Evolutionary conservation across 2,888 invertebrate genomes (phyloP).

Genomic region (Trichogramma dendrolimi): DNA sequence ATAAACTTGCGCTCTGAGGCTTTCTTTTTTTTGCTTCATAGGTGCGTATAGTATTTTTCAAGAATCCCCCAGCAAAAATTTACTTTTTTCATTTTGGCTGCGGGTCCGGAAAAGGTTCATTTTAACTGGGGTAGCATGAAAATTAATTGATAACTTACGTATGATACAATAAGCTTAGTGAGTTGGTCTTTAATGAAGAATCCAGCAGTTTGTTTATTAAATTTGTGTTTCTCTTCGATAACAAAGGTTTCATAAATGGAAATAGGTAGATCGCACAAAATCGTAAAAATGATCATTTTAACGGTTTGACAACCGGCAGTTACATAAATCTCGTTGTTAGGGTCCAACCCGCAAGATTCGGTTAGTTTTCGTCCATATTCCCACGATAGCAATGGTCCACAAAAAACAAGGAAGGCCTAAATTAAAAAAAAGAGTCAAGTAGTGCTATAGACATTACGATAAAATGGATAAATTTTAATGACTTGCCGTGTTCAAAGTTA

Average conservation of each 20-base stretch:
- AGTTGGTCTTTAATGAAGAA: constrained; percentile 92
- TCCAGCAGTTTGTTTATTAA: constrained; percentile 90
- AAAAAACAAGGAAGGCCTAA: background rate
- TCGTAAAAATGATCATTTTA: constrained; percentile 51
- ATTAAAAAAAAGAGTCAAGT: background rate
- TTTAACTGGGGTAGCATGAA: too few species aligned
- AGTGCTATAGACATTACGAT: too few species aligned
- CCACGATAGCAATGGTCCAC: constrained; percentile 58
- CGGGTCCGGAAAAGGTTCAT: too few species aligned
- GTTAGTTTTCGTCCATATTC: constrained; percentile 61
- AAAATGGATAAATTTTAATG: constrained; percentile 38
- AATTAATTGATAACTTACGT: constrained; percentile 40
- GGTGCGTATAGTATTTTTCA: too few species aligned
- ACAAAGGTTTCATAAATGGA: constrained; percentile 86
- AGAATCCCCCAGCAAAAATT: too few species aligned
- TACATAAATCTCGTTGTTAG: constrained; percentile 68
- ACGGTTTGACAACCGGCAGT: constrained; percentile 77
- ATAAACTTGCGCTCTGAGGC: too few species aligned
- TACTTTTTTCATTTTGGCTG: too few species aligned
- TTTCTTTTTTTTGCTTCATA: too few species aligned
- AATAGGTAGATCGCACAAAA: constrained; percentile 72
- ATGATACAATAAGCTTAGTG: constrained; percentile 75
- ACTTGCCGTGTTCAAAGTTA: constrained; percentile 69
- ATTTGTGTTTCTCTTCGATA: constrained; percentile 92
- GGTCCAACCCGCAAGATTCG: constrained; percentile 54